Evolutionary conservation across 1,140 invertebrate species (phyloP), one percentile per base, ranked within the genome.

Genomic region (Ips nitidus): DNA sequence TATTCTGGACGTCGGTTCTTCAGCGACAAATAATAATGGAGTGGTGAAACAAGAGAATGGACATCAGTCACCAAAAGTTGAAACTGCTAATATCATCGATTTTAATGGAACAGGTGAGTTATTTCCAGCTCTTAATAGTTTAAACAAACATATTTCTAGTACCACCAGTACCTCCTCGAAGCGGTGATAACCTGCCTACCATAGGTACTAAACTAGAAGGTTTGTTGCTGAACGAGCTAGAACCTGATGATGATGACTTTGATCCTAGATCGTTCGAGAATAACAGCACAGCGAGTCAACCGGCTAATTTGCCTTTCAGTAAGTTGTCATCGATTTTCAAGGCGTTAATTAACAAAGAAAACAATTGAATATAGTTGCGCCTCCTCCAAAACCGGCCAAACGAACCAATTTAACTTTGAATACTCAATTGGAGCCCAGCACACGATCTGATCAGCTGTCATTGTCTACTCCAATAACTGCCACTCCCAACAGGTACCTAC

Each of bases 121-220:
- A 52, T 53, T 45, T 52, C 4, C 4, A 53, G 8, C 7, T 37
- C 52, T 6, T 52, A 41, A 45, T 47, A 66, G 63, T 62, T 41
- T 8, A 60, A 36, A 41, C 36, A 41, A 4, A 38, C 45, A 8
- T 65, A 66, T 41, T 76, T 75, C 53, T 83, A 83, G 80, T 85
- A 73, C 88, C 87, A 40, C 88, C 89, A 59, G 86, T 89, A 63
- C 89, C 89, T 69, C 88, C 89, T 37, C 82, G 89, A 70, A 83
- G 84, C 73, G 82, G 88, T 66, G 86, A 89, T 70, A 87, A 86
- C 73, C 81, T 83, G 52, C 89, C 90, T 66, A 82, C 86, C 39
- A 88, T 92, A 52, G 92, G 90, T 57, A 90, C 91, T 3, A 91
- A 92, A 81, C 82, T 93, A 64, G 92, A 95, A 81, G 93, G 91